Evolutionary conservation across 2,113 vertebrate species (phyloP), one percentile per base, ranked within the genome.

Genomic region (Agapornis roseicollis): DNA sequence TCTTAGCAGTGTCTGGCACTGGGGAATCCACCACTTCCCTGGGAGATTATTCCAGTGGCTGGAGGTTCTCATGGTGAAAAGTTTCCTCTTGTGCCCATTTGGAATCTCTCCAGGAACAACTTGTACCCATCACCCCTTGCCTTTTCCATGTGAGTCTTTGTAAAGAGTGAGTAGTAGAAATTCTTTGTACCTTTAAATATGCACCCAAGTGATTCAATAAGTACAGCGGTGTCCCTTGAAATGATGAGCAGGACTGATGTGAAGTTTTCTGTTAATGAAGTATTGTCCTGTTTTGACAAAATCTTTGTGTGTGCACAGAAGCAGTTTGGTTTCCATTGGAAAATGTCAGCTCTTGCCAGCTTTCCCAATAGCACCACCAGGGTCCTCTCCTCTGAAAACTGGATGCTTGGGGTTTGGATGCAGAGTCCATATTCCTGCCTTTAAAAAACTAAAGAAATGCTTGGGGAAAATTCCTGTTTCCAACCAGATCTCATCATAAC

Each of bases 1-100:
- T 23, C 33, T n/a, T n/a, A 58, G 23, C 33, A 15, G 20, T n/a
- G 33, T n/a, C 33, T 33, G 5, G 9, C 3, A 0, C 2, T 23
- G n/a, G n/a, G n/a, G n/a, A n/a, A n/a, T 5, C 56, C 22, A 35
- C 33, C 33, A 58, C 33, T n/a, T 58, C 53, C 53, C 53, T 55
- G 53, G 3, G 19, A 18, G 29, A 33, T 55, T 33, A 55, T 33
- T 55, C 33, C 33, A 58, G 22, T 58, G 9, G 13, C 13, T 58
- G 33, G 33, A 35, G n/a, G n/a, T 58, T 58, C 56, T n/a, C 20
- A 58, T 58, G 33, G 20, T 58, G 56, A 58, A 58, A n/a, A 23
- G 56, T 58, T 58, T 58, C 56, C 9, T 20, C 19, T 58, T 23
- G 20, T 58, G 56, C n/a, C 20, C 13, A 15, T 20, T n/a, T 58